These are phyloP conservation scores for Abramis brama DNA, from an alignment of 2,113 vertebrate genomes.

Conservation along the genomic window DNA sequence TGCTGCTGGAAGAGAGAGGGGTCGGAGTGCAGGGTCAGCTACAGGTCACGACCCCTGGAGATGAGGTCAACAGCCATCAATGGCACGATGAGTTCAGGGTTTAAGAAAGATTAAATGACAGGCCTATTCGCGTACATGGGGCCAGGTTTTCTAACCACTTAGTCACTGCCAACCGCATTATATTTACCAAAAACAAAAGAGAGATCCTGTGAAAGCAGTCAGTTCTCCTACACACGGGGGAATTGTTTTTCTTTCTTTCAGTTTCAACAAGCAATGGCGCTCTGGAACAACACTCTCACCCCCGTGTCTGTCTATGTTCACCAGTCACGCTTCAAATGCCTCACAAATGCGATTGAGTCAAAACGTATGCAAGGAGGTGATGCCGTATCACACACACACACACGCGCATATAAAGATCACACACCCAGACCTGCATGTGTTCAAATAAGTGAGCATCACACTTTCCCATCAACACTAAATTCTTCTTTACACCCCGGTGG, in stretches of 20 bases:
- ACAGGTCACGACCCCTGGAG: background rate
- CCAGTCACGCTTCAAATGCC: slow-evolving; percentile 42
- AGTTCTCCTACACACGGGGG: slow-evolving; percentile 19
- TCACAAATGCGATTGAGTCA: slow-evolving; percentile 13
- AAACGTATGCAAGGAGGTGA: background rate
- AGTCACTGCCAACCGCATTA: background rate
- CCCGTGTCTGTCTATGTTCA: slow-evolving; percentile 13
- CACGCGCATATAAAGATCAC: background rate
- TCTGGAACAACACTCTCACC: slow-evolving; percentile 35
- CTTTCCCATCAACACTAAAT: slow-evolving; percentile 26
- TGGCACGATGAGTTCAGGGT: background rate
- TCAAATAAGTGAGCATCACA: slow-evolving; percentile 3
- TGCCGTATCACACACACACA: slow-evolving; percentile 10
- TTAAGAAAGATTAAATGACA: background rate
- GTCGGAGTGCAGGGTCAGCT: background rate
- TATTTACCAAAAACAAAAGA: background rate
- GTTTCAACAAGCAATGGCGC: slow-evolving; percentile 19
- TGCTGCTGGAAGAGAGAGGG: background rate
- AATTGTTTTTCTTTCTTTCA: slow-evolving; percentile 31
- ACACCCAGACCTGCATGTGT: too few relatives aligned
- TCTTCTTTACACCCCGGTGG: slow-evolving; percentile 32
- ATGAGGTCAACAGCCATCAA: background rate
- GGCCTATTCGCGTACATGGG: background rate
- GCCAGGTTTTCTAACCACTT: background rate
- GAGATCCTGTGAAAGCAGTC: slow-evolving; percentile 38